These are phyloP conservation scores for Diplodus puntazzo DNA, from an alignment of 2,797 vertebrate species.

Conservation along the genomic window DNA sequence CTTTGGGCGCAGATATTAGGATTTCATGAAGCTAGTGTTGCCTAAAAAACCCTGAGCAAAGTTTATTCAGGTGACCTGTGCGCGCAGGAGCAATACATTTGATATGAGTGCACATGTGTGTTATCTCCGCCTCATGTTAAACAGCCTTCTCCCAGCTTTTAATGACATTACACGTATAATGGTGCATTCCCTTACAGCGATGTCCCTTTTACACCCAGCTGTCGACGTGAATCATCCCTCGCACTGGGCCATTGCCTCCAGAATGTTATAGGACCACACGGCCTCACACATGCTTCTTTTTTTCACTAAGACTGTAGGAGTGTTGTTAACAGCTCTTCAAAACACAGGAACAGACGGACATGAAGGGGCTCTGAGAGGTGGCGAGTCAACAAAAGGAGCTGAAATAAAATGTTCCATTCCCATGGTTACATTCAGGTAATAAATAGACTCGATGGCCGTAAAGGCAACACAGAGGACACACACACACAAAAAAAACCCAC, in stretches of 20 bases:
- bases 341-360: constrained; percentile 32
- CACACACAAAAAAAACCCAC: neutral
- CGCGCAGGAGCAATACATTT: constrained; percentile 9
- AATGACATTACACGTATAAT: constrained; percentile 51
- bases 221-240: constrained; percentile 64
- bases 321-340: constrained; percentile 57
- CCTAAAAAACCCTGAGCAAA: constrained; percentile 49
- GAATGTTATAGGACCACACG: constrained; percentile 57
- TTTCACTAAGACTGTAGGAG: constrained; percentile 39
- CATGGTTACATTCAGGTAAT: neutral
- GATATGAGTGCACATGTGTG: neutral
- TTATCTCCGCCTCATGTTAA: constrained; percentile 26
- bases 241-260: constrained; percentile 67
- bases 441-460: neutral
- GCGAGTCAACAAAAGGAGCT: constrained; percentile 28
- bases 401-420: constrained; percentile 7
- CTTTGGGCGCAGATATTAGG: constrained; percentile 37
- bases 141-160: constrained; percentile 44
- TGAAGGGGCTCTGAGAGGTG: constrained; percentile 14
- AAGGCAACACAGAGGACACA: neutral
- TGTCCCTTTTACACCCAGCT: constrained; percentile 56
- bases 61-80: constrained; percentile 62
- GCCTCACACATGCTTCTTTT: constrained; percentile 26
- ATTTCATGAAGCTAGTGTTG: constrained; percentile 36
- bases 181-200: constrained; percentile 31